Evolutionary conservation across 2,797 vertebrate species (phyloP), one percentile per base, ranked within the genome.

Genomic region (Poecilia velifera): DNA sequence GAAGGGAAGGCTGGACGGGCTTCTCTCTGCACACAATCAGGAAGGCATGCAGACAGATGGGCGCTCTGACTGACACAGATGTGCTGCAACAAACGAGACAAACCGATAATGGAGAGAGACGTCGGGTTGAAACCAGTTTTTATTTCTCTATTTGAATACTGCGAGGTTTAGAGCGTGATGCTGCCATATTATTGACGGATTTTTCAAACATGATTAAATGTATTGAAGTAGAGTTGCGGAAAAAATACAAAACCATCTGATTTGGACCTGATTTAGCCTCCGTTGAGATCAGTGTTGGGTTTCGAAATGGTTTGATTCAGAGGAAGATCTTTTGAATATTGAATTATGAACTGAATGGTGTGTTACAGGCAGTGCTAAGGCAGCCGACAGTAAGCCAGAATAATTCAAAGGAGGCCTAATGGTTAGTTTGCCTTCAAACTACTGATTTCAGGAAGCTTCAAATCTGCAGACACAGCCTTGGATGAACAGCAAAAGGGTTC

Each of bases 21-120:
- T 49, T 76, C 77, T 84, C 75, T 84, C 79, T 86, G 79, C 79
- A 80, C 81, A 71, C 74, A 83, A 77, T 88, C 74, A 86, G 76
- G 62, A 36, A 36, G 62, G 62, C 62, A 0, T 20, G 34, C 76
- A 47, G 80, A 77, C 84, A 82, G 78, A 82, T 81, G 74, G 79
- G 80, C 57, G 72, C 45, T 59, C 51, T 78, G 62, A 85, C 76
- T 77, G 28, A 85, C 73, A 73, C 83, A 74, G 76, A 76, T 66
- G 46, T 71, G 78, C 72, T 81, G 79, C 71, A 72, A 84, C 53
- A 77, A 78, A 82, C 45, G 72, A 39, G 73, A 88, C 75, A 49
- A 18, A 76, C 71, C 41, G 45, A 73, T 59, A 73, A 49, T 22
- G 62, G 73, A 80, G 45, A 28, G 4, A 13, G 45, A 53, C 45